Base-by-base conservation (phyloP, 2,113 vertebrate species). In the Cygnus atratus region DNA sequence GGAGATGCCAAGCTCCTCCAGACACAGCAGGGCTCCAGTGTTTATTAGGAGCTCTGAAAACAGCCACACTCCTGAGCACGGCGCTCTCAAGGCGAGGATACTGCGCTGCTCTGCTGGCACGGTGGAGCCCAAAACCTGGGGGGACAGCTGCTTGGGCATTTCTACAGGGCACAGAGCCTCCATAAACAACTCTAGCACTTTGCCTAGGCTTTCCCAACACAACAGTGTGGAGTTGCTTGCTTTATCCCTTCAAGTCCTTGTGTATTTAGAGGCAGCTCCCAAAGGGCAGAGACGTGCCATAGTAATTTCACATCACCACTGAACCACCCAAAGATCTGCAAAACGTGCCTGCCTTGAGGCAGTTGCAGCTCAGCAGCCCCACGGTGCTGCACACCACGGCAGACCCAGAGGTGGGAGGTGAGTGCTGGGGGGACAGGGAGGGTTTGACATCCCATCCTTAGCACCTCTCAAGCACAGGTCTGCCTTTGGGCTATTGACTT, bases 11-110 rank as follows among this genome's bases (percentile, higher is more conserved):
- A 78, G 48, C 18, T 88, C 29, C 67, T 75, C 43, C 0, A 0
- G 52, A 84, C 72, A 58, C 80, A 81, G 67, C 70, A 79, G 58
- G 75, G 66, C 20, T 84, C 35, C 57, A 31, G 35, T 75, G 65
- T 79, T 88, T 78, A 76, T 90, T 84, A 88, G 39, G 68, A 65
- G 33, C 43, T 81, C 70, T 87, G 93, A 87, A 92, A 86, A 72
- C 73, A 84, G 61, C 68, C 33, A 6, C 22, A 11, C 12, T 84
- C 37, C 29, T 76, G 37, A 65, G 61, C 48, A 89, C 8, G 33
- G 20, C 67, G 43, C 41, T 81, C 57, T 72, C 18, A 57, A 94
- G 54, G 33, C 21, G 58, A 88, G 31, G 19, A 16, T 88, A 35
- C 12, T 74, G 26, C 1, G 1, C 24, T 92, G 10, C 33, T 88